Base-by-base conservation (phyloP, 2,797 vertebrate species). In the Cephalopachus bancanus region DNA sequence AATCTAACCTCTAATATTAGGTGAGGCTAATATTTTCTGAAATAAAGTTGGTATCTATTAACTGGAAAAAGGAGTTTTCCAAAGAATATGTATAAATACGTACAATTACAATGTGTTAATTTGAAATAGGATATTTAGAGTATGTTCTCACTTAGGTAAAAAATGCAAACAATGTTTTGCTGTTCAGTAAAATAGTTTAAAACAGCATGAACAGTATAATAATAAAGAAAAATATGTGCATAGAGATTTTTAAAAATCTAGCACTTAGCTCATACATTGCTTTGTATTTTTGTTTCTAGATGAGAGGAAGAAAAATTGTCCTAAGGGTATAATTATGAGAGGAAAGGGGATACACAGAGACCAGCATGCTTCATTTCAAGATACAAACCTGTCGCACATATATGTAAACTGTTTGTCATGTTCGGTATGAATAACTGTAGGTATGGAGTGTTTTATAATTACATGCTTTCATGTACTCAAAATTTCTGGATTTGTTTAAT, bases 401-500 rank as follows among this genome's bases (percentile, higher is more conserved):
- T 49, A 33, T 26, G n/a, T n/a, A 62, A 67, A 69, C 15, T 57
- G 20, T 71, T 78, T 44, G 44, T 44, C 44, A 8, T 8, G 11
- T 51, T 60, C 10, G 30, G 37, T 75, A 80, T 91, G 72, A 84
- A 92, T 55, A 75, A 37, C 44, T 60, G 10, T 80, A 57, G 65
- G 44, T 33, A 37, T 16, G 57, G n/a, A 51, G 57, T 91, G 7
- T 19, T 91, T 83, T 91, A 44, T 64, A 90, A 83, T 11, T 83
- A 76, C 20, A 44, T 26, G 57, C 15, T 24, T 91, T 55, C 76
- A 84, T 83, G 28, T 74, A 55, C 28, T 88, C 24, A 78, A 44
- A 60, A 79, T 67, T 95, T 91, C 60, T 88, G 59, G 14, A 69
- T 80, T 85, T 72, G 37, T 80, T 89, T 89, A 60, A 92, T 80